These are phyloP conservation scores for Drosophila auraria DNA, from an alignment of 1,140 invertebrate species.

Conservation along the genomic window DNA sequence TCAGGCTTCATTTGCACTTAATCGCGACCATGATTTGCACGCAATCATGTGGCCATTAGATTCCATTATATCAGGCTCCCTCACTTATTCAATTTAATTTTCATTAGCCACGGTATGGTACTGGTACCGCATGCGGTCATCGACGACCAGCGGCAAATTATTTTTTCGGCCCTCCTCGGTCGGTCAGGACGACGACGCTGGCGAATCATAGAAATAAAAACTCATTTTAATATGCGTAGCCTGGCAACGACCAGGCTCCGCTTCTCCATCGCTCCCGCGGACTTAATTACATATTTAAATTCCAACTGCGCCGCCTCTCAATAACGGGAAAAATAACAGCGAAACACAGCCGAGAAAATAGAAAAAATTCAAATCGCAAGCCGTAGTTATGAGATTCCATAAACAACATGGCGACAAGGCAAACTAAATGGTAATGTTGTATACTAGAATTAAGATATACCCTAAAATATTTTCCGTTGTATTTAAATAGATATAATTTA, in stretches of 20 bases:
- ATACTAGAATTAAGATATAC: background rate
- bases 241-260: constrained; percentile 40
- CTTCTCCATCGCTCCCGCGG: constrained; percentile 5
- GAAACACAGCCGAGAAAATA: constrained; percentile 6
- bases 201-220: constrained; percentile 38
- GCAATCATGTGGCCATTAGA: constrained; percentile 38
- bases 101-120: constrained; percentile 43
- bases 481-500: background rate
- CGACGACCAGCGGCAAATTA: constrained; percentile 42
- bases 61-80: constrained; percentile 35
- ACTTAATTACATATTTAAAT: constrained; percentile 77
- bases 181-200: constrained; percentile 10
- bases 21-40: constrained; percentile 74
- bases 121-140: constrained; percentile 31
- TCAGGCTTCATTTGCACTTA: constrained; percentile 80
- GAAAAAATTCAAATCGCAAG: constrained; percentile 25
- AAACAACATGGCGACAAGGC: constrained; percentile 47
- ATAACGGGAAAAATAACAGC: constrained; percentile 19
- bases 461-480: background rate
- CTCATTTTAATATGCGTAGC: constrained; percentile 74
- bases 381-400: constrained; percentile 51
- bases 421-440: background rate
- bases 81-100: constrained; percentile 69
- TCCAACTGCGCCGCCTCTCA: constrained; percentile 63
- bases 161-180: constrained; percentile 13